These are phyloP conservation scores for Myotis pilosus DNA, from an alignment of 2,797 vertebrate species.

Conservation along the genomic window DNA sequence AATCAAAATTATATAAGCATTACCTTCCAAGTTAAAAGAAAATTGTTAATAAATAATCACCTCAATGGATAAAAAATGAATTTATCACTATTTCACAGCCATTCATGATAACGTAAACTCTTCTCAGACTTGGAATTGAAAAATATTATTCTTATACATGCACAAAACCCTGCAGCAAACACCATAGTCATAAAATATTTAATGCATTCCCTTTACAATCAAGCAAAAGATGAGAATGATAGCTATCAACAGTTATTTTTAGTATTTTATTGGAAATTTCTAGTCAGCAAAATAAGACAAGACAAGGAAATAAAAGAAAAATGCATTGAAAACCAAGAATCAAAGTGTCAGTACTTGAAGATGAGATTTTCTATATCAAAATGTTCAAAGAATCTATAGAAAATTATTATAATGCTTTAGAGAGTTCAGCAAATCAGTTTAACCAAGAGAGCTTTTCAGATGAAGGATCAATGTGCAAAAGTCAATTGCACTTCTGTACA, in stretches of 20 bases:
- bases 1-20: background rate
- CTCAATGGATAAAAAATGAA: background rate
- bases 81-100: slow-evolving; percentile 17
- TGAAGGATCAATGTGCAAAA: background rate
- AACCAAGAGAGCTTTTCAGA: background rate
- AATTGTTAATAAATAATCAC: slow-evolving; percentile 11
- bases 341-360: background rate
- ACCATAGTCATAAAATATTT: slow-evolving; percentile 38
- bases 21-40: background rate
- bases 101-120: background rate
- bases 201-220: background rate
- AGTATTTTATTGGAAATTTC: slow-evolving; percentile 43
- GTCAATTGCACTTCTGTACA: background rate
- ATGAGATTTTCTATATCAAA: background rate
- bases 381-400: background rate
- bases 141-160: background rate
- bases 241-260: background rate
- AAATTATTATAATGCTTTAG: background rate
- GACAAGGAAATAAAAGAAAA: slow-evolving; percentile 21
- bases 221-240: slow-evolving; percentile 13
- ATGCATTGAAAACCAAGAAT: slow-evolving; percentile 19
- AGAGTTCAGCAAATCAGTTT: background rate
- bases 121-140: slow-evolving; percentile 35
- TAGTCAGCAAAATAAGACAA: slow-evolving; percentile 47
- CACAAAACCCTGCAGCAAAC: background rate